Evolutionary conservation across 2,113 vertebrate genomes (phyloP), one percentile per base, ranked within the genome.

Genomic region (Lota lota): DNA sequence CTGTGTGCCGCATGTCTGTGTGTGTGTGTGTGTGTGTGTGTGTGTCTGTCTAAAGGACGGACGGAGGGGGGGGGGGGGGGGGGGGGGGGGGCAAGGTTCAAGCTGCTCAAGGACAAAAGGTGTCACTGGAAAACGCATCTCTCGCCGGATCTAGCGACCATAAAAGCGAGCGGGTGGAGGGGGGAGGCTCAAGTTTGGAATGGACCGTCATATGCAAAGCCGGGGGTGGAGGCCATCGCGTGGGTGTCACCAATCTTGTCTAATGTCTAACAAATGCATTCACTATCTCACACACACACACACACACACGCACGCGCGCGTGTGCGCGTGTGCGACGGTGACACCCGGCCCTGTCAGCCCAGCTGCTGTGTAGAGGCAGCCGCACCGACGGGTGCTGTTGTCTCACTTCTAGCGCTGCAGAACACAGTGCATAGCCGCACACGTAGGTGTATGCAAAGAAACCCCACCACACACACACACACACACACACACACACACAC

Each of bases 381-480:
- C 54, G 68, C 65, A 78, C 67, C 66, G 63, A 70, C 62, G 60
- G 74, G 66, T 33, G 65, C 75, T 82, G 75, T 79, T 85, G 87
- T 91, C 86, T 88, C 86, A 90, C 84, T 87, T 87, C 83, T 74
- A 77, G 62, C 74, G 58, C 69, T 82, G 88, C 28, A 33, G 28
- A 33, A 79, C 79, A 85, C 84, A 74, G 72, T 81, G 68, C 56
- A 78, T 81, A 75, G 73, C 50, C 75, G 69, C 67, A 6, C 79
- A 77, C 51, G 74, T 84, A 86, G 83, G 81, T 82, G 79, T 82
- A 85, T 72, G 82, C 82, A 83, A 86, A 81, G 71, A 77, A 83
- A 88, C 85, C 75, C 85, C 84, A 28, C 85, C 84, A 28, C 5
- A 83, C 69, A 47, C 40, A 47, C 40, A 14, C 40, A 47, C 36